Conservation (phyloP, 2,797 vertebrate genomes). For the Aphelocoma californica region DNA sequence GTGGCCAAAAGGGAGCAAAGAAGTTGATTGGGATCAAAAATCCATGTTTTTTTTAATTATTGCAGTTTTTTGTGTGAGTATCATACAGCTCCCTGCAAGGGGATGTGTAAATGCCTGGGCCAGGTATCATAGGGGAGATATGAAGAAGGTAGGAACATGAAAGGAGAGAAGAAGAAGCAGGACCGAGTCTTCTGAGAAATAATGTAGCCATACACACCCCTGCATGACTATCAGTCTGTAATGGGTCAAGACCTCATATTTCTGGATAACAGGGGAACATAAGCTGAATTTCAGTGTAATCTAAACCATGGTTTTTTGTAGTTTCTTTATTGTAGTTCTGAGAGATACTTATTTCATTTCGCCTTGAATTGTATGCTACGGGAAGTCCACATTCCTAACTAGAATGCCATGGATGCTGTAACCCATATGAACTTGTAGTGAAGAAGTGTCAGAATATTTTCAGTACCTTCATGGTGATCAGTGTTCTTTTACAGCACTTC, state of each 20-base stretch:
- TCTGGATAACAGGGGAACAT: background rate
- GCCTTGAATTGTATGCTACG: background rate
- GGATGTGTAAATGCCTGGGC: background rate
- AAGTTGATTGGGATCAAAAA: background rate
- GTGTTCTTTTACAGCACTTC: background rate
- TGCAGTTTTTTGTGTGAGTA: background rate
- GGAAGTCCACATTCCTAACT: background rate
- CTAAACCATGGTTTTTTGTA: background rate
- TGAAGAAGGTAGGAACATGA: background rate
- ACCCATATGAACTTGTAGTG: background rate
- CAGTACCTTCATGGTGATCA: background rate
- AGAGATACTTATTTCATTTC: background rate
- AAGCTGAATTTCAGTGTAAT: background rate
- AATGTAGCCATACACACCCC: background rate
- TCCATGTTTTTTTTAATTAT: background rate
- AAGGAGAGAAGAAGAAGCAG: background rate
- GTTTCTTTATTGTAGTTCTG: background rate
- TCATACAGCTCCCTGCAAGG: background rate
- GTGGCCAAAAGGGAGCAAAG: background rate
- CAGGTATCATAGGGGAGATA: background rate
- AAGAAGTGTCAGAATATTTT: background rate
- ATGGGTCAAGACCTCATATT: background rate
- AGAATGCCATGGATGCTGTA: background rate
- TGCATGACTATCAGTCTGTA: background rate
- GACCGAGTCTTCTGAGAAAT: background rate